A percentile compares a stretch with the other conserved stretches of the same genome.
Evolutionary conservation across 2,888 invertebrate genomes (phyloP).

Genomic region (Sarcophaga subvicina): DNA sequence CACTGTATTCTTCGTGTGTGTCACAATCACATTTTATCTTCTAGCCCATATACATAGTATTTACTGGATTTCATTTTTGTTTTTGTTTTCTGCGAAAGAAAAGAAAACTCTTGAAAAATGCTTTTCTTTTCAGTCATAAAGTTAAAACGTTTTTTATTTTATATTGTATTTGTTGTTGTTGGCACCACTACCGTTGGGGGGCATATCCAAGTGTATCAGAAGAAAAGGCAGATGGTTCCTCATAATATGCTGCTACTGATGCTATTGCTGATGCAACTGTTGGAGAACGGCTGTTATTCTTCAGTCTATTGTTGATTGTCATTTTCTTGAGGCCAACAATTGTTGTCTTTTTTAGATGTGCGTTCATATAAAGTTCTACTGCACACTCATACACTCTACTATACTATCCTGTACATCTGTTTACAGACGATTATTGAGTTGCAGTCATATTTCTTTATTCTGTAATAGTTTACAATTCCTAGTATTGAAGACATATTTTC

Average conservation of each 20-base stretch:
- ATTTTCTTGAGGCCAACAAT: conserved; percentile 43
- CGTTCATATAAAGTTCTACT: not conserved
- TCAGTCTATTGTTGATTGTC: conserved; percentile 48
- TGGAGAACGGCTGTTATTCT: not conserved
- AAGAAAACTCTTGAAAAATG: conserved; percentile 27
- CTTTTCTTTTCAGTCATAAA: conserved; percentile 43
- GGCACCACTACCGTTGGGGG: conserved; percentile 54
- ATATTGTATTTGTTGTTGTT: not conserved
- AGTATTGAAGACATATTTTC: too few species aligned
- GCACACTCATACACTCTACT: not conserved
- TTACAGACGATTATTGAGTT: too few species aligned
- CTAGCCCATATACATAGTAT: conserved; percentile 51
- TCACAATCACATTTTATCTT: conserved; percentile 44
- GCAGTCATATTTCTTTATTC: too few species aligned
- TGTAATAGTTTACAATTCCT: too few species aligned
- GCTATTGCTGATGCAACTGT: not conserved
- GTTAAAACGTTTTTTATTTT: conserved; percentile 4
- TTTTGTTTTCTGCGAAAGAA: conserved; percentile 18
- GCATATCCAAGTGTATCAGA: conserved; percentile 44
- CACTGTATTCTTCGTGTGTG: not conserved
- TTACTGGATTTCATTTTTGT: conserved; percentile 18
- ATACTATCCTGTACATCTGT: too few species aligned
- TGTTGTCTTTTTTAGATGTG: conserved; percentile 27
- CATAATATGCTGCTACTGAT: not conserved
- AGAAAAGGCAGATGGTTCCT: conserved; percentile 36